Evolutionary conservation across 1,140 invertebrate genomes (phyloP).

Genomic region (Brachionus asplanchnoidis): DNA sequence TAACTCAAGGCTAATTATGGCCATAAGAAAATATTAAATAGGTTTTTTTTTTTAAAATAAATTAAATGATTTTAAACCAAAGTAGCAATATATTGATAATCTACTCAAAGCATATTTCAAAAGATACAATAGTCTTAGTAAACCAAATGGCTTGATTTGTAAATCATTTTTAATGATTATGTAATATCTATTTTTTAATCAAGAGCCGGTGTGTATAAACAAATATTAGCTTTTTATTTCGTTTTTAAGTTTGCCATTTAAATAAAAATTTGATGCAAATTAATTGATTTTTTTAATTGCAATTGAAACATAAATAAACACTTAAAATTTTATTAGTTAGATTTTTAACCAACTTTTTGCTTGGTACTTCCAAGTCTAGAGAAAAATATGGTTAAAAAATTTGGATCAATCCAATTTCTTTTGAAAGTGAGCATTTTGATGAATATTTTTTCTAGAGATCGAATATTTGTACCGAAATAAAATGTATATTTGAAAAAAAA

Average conservation of each 20-base stretch:
- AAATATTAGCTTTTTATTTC: not conserved
- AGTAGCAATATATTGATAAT: not conserved
- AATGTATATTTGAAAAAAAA: not conserved
- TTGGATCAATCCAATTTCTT: not conserved
- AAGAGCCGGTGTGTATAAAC: not conserved
- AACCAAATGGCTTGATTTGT: no score
- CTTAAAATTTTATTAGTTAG: not conserved
- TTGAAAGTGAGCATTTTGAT: not conserved
- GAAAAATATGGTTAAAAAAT: not conserved
- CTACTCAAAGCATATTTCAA: not conserved
- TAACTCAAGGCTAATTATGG: not conserved
- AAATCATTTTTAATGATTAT: not conserved
- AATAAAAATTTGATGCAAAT: not conserved
- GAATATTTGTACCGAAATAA: not conserved
- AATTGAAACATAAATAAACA: not conserved
- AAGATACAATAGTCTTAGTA: not conserved
- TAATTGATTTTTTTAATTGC: not conserved
- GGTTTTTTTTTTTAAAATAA: no score
- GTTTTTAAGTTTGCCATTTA: not conserved
- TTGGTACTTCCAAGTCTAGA: not conserved
- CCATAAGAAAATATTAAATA: no score
- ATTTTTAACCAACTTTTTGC: not conserved
- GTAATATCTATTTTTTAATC: not conserved
- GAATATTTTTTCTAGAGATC: not conserved
- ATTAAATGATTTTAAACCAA: not conserved